Base-by-base conservation (phyloP, 2,797 vertebrate genomes). In the Leptatherina wallacei region DNA sequence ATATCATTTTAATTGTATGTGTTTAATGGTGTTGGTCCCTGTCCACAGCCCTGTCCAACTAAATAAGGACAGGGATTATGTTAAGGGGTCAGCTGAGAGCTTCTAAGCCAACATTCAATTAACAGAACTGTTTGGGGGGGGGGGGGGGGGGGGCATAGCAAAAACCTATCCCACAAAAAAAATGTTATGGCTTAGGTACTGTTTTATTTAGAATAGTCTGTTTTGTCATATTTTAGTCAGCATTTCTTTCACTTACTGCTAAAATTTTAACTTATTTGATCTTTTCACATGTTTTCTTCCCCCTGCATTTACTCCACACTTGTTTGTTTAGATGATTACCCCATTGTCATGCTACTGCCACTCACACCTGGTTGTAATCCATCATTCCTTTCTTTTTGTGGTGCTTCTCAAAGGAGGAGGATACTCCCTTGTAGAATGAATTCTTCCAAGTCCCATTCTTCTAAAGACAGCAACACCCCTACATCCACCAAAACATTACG, bases 1-100 rank as follows among this genome's bases (percentile, higher is more conserved):
- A 56, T 40, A 60, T 63, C 30, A 13, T 51, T 47, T 62, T 33
- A 4, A 54, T 52, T 60, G 6, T 38, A 33, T 44, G 22, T 62
- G 44, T 54, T 38, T 32, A n/a, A 57, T 64, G 35, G 32, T 58
- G 61, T 44, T 57, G 6, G 1, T 49, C 18, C 27, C 49, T 29
- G 32, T 36, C 33, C 18, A 47, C 18, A 9, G 20, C 18, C 18
- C 18, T 9, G 42, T 47, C 18, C 4, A 4, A n/a, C 42, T 47
- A n/a, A 5, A 47, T 20, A 47, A 47, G 7, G 20, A 47, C 6
- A n/a, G 18, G 16, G 5, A 20, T 13, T 12, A 12, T 38, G 11
- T 12, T 11, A 38, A 38, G 18, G 1, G n/a, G 7, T 51, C 20
- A 51, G 22, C 8, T n/a, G 18, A 52, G 22, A 44, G 27, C 4